Percentiles rank a stretch among this genome's conserved stretches.
phyloP scores from a whole-genome alignment of 2,888 invertebrate species.

The Ligdia adustata region DNA sequence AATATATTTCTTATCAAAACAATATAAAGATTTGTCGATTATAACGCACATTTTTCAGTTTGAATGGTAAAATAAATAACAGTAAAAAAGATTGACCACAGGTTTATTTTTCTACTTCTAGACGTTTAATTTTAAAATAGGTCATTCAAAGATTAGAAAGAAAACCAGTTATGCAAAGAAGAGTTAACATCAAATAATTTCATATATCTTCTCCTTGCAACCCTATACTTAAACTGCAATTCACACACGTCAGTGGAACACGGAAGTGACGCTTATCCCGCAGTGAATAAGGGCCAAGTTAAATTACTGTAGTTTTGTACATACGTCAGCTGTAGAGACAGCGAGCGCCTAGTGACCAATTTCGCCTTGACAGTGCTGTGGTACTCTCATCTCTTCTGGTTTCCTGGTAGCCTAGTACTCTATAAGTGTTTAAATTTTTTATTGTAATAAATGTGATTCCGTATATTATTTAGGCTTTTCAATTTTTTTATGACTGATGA shows the following conservation, averaged over 20 bases:
- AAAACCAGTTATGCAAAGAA: too few species aligned
- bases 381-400: neutral
- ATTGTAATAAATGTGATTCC: too few species aligned
- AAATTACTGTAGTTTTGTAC: slow-evolving; percentile 15
- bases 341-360: slow-evolving; percentile 17
- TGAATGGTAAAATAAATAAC: too few species aligned
- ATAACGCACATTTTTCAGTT: neutral
- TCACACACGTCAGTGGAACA: slow-evolving; percentile 2
- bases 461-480: too few species aligned
- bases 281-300: slow-evolving; percentile 10
- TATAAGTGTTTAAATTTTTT: too few species aligned
- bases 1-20: too few species aligned
- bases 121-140: neutral
- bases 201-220: neutral
- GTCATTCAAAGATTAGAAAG: neutral
- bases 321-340: slow-evolving; percentile 9
- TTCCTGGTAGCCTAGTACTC: neutral
- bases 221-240: slow-evolving; percentile 1
- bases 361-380: slow-evolving; percentile 4
- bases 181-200: too few species aligned
- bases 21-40: neutral
- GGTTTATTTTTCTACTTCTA: neutral
- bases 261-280: slow-evolving; percentile 5
- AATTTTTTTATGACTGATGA: too few species aligned
- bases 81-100: too few species aligned